Conservation (phyloP, 2,888 invertebrate genomes). For the Apamea sordens region DNA sequence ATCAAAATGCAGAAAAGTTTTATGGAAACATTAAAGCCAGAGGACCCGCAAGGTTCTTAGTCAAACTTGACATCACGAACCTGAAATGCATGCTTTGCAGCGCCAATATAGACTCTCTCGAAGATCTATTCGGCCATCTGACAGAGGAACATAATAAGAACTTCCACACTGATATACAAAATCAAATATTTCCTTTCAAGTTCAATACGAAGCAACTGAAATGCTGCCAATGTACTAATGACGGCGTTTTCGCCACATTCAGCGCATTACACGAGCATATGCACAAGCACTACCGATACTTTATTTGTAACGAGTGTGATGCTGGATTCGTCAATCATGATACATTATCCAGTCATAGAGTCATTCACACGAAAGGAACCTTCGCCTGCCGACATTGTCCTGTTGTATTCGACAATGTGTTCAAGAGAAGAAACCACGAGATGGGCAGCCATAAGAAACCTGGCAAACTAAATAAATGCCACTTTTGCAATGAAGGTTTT, state of each 20-base stretch:
- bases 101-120: not conserved
- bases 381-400: constrained; percentile 78
- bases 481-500: constrained; percentile 72
- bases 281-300: constrained; percentile 79
- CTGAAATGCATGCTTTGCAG: not conserved
- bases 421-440: constrained; percentile 81
- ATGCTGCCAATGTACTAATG: not conserved
- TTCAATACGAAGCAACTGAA: not conserved
- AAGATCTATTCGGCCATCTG: not conserved
- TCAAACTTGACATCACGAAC: not conserved
- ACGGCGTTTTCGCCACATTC: constrained; percentile 55
- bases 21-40: constrained; percentile 29
- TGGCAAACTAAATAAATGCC: constrained; percentile 65
- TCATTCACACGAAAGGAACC: constrained; percentile 3
- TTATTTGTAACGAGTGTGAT: constrained; percentile 75
- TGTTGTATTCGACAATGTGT: constrained; percentile 81
- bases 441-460: constrained; percentile 73
- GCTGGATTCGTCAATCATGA: constrained; percentile 75
- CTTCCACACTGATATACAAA: not conserved
- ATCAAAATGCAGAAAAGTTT: constrained; percentile 24
- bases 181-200: not conserved
- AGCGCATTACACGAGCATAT: constrained; percentile 73
- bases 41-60: constrained; percentile 23
- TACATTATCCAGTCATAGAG: constrained; percentile 54
- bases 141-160: not conserved